Evolutionary conservation across 2,888 invertebrate genomes (phyloP).

Genomic region (Frankliniella intonsa): DNA sequence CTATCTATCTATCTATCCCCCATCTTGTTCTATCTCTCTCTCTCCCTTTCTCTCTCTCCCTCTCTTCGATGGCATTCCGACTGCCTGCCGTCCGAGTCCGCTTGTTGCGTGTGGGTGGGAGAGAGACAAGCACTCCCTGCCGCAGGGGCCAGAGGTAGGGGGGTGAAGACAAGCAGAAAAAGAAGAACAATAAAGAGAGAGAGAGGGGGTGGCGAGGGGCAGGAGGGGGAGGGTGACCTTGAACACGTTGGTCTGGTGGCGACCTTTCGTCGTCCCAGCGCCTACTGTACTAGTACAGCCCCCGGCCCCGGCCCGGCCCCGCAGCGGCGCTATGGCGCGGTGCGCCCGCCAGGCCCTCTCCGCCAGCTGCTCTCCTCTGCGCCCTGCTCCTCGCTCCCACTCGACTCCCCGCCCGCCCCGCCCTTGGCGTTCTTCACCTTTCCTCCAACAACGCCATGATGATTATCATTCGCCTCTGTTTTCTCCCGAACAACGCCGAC

Average conservation of each 20-base stretch:
- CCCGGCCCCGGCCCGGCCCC: background rate
- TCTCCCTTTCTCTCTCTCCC: background rate
- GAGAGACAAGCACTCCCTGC: too few relatives aligned
- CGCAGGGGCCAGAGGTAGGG: too few relatives aligned
- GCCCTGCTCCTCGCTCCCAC: background rate
- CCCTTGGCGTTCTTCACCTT: too few relatives aligned
- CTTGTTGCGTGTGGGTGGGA: background rate
- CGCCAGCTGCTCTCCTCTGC: background rate
- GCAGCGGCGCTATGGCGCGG: background rate
- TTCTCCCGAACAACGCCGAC: too few relatives aligned
- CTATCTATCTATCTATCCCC: background rate
- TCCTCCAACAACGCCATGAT: too few relatives aligned
- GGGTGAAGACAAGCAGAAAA: too few relatives aligned
- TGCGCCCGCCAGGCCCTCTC: background rate
- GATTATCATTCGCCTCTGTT: too few relatives aligned
- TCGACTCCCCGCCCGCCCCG: background rate
- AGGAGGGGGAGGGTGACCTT: background rate
- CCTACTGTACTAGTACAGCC: constrained; percentile 22
- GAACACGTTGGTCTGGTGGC: background rate
- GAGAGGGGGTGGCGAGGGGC: background rate
- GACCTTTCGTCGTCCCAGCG: background rate
- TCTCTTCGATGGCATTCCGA: too few relatives aligned
- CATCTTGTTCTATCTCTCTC: background rate
- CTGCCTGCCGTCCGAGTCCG: background rate
- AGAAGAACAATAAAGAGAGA: too few relatives aligned